Evolutionary conservation across 2,888 invertebrate species (phyloP), one percentile per base, ranked within the genome.

Genomic region (Cantharis flavilabris): DNA sequence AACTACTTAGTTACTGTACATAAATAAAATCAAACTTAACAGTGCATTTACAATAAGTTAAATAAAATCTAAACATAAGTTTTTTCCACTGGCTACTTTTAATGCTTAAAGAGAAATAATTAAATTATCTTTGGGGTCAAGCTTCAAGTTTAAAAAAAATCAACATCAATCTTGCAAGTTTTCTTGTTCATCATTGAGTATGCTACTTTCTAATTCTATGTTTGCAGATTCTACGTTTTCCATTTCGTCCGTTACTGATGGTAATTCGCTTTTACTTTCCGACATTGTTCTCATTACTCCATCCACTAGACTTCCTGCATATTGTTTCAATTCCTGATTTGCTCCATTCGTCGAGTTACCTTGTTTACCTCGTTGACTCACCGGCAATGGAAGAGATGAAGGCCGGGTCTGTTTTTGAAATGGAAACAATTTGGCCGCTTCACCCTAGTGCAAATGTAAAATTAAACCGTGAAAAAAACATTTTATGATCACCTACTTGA

Each of bases 401-500:
- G 89, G 89, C 70, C 89, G 83, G n/a, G 83, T 83, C 75, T 87
- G 88, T 80, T 87, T 88, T 81, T 87, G 87, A 79, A 88, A 88
- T 7, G 89, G 89, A 81, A 88, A 89, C 65, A 83, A 76, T 81
- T 87, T 88, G 13, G 83, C 88, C 26, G 86, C 87, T 62, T 88
- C 88, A 10, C 87, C 88, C 87, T 88, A 70, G 20, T 64, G 62
- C 10, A 26, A n/a, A 16, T 13, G 26, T 71, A 28, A 4, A 20
- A 20, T 28, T 26, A 71, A 62, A 14, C 14, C 1, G 13, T 9
- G n/a, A 67, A 26, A 26, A 30, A 13, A 33, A 3, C 7, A n/a
- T 49, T 49, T 67, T 7, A 2, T n/a, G 16, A n/a, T 67, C 26
- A 67, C 65, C n/a, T 23, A 93, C 91, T 89, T 93, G 93, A 7